Evolutionary conservation across 2,797 vertebrate species (phyloP), one percentile per base, ranked within the genome.

Genomic region (Sebastolobus alascanus): DNA sequence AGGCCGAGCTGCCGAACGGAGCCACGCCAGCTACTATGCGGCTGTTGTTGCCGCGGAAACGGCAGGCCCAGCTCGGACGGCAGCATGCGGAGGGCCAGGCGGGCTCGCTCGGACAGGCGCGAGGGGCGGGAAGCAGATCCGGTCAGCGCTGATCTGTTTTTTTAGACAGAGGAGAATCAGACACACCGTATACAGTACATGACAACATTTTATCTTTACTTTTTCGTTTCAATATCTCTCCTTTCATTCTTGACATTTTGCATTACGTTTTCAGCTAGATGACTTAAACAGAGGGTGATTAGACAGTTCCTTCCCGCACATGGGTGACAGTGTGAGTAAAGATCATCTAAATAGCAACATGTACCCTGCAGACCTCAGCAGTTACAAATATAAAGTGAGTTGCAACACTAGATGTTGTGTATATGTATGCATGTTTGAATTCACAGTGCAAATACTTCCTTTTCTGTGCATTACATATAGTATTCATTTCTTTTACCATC

Each of bases 61-160:
- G 91, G 63, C 16, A 96, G 75, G 72, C 96, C 95, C 80, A 99
- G 94, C 92, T 98, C 96, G 0, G 90, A 96, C 80, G 95, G 93
- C 66, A 96, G 91, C 38, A 96, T 77, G 56, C 83, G 76, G n/a
- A 92, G 77, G 46, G 90, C 73, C 11, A 98, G 95, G 69, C 88
- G 91, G 18, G 92, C 80, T n/a, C 87, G 90, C 64, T 86, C 65
- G 5, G 91, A 90, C 73, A 94, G 90, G 37, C 73, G 58, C 5
- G 85, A 69, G 37, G 73, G 46, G 50, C 79, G 0, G 40, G 77
- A 71, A n/a, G 31, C 22, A 3, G 79, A 79, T 68, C 83, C 75
- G 14, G 68, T 68, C 52, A 31, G 59, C 14, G 73, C 13, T 59
- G 90, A 81, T 69, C 94, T 92, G 84, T 52, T 78, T 68, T 69